Percentiles rank a stretch among this genome's conserved stretches.
Evolutionary conservation across 1,140 invertebrate species (phyloP).

Genomic region (Neodiprion pinetum): DNA sequence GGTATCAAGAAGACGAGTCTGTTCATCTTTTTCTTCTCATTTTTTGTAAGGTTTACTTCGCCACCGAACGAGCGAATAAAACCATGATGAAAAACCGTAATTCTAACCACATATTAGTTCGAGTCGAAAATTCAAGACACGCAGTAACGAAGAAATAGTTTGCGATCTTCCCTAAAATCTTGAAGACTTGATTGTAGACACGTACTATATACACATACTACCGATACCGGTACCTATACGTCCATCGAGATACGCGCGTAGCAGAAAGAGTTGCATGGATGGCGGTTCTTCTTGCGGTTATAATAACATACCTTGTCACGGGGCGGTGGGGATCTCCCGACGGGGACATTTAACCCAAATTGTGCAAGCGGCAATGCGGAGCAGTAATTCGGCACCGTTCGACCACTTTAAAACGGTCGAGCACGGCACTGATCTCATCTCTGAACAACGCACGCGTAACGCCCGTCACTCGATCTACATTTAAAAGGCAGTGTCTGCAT

Average conservation of each 20-base stretch:
- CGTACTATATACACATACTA: not conserved
- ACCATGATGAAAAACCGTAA: too few relatives aligned
- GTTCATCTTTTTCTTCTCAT: too few relatives aligned
- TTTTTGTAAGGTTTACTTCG: too few relatives aligned
- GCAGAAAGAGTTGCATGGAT: not conserved
- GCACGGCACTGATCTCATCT: not conserved
- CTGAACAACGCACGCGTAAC: not conserved
- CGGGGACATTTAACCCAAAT: conserved; percentile 5
- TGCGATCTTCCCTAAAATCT: not conserved
- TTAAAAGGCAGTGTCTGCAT: not conserved
- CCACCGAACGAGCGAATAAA: too few relatives aligned
- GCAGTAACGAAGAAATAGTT: too few relatives aligned
- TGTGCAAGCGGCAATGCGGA: not conserved
- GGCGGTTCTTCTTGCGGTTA: not conserved
- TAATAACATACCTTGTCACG: not conserved
- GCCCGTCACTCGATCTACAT: not conserved
- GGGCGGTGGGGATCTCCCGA: not conserved
- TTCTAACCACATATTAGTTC: too few relatives aligned
- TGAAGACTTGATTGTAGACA: not conserved
- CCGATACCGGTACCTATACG: too few relatives aligned
- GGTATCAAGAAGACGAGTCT: too few relatives aligned
- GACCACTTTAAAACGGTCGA: not conserved
- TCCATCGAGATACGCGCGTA: too few relatives aligned
- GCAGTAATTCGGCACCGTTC: not conserved
- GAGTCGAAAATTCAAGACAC: too few relatives aligned